These are phyloP conservation scores for Cryptops parisi DNA, from an alignment of 2,888 invertebrate genomes.

Conservation along the genomic window DNA sequence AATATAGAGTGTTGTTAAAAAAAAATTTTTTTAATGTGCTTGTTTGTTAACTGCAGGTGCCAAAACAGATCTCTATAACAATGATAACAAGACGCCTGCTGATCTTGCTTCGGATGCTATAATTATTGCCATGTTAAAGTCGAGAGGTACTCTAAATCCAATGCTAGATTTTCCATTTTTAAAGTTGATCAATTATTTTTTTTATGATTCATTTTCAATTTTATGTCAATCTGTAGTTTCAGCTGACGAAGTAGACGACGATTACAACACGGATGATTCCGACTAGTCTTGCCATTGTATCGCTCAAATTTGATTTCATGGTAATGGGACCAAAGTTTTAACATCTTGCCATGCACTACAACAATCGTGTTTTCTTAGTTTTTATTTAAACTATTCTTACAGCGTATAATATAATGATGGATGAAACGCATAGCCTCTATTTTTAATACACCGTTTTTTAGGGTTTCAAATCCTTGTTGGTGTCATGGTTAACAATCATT, in stretches of 20 bases:
- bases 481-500: no score
- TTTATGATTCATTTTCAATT: neutral
- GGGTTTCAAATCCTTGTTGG: no score
- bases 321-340: no score
- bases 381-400: no score
- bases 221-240: neutral
- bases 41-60: conserved; percentile 29
- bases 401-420: no score
- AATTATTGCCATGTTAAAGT: conserved; percentile 28
- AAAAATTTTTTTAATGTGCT: neutral
- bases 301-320: neutral
- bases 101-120: conserved; percentile 39
- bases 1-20: neutral
- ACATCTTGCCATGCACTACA: no score
- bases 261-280: neutral
- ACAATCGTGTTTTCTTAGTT: no score
- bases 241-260: neutral
- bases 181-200: no score
- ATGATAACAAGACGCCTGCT: conserved; percentile 38
- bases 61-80: conserved; percentile 37
- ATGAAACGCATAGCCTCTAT: no score
- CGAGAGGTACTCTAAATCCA: neutral
- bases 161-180: neutral
- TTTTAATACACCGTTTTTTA: no score
- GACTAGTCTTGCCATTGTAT: neutral